These are phyloP conservation scores for Pomatostomus ruficeps DNA, from an alignment of 2,113 vertebrate genomes.

Conservation along the genomic window DNA sequence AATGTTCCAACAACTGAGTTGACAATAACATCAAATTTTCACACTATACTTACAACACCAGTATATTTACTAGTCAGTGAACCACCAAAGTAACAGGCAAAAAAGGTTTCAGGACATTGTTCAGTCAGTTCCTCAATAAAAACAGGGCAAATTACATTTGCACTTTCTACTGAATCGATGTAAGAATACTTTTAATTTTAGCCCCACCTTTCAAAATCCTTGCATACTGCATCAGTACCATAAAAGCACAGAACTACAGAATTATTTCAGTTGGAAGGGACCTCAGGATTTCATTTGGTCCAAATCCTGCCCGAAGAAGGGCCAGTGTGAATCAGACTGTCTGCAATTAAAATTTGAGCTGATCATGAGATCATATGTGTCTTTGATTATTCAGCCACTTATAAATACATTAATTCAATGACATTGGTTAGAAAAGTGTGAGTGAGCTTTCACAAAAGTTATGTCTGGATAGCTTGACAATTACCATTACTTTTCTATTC, in stretches of 20 bases:
- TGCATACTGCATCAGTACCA: background rate
- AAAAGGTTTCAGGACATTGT: background rate
- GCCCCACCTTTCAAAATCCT: background rate
- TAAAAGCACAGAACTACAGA: background rate
- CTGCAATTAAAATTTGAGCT: fast-evolving
- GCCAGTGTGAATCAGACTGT: background rate
- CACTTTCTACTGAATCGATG: background rate
- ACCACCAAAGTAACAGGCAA: background rate
- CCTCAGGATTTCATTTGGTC: background rate
- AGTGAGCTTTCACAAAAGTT: background rate
- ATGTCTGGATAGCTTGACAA: background rate
- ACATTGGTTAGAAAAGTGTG: background rate
- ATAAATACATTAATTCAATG: background rate
- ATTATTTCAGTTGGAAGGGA: background rate
- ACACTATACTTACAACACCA: background rate
- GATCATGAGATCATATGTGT: background rate
- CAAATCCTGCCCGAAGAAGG: background rate
- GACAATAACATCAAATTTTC: background rate
- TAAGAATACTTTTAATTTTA: background rate
- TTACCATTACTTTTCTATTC: background rate
- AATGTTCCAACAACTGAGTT: background rate
- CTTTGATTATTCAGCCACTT: background rate
- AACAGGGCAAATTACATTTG: background rate
- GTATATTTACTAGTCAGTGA: background rate
- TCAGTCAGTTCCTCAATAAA: background rate